phyloP scores from a whole-genome alignment of 2,797 vertebrate species.

The Pipistrellus kuhlii region DNA sequence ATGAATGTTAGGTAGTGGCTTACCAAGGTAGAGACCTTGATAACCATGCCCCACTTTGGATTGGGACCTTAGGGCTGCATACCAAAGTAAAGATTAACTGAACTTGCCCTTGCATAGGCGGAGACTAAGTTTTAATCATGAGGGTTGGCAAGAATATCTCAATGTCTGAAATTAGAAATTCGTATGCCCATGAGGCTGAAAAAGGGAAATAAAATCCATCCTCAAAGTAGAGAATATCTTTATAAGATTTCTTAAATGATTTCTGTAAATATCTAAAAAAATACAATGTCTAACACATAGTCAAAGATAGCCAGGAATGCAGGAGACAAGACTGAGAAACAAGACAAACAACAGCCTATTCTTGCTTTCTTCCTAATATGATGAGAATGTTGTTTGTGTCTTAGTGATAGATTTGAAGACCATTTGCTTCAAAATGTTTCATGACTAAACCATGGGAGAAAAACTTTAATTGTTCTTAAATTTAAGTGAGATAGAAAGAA shows the following conservation, averaged over 20 bases:
- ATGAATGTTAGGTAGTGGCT: not conserved
- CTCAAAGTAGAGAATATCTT: not conserved
- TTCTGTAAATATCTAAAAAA: slow-evolving; percentile 1
- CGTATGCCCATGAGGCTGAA: not conserved
- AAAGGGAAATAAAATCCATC: slow-evolving; percentile 4
- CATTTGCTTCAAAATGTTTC: slow-evolving; percentile 33
- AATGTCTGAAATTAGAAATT: not conserved
- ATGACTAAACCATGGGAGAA: not conserved
- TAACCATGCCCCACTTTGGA: not conserved
- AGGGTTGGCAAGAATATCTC: not conserved
- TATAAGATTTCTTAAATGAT: not conserved
- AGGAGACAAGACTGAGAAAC: not conserved
- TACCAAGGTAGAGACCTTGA: not conserved
- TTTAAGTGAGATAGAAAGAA: slow-evolving; percentile 12
- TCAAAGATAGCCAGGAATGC: not conserved
- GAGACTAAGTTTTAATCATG: not conserved
- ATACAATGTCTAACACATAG: not conserved
- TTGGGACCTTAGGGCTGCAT: not conserved
- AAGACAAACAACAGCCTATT: not conserved
- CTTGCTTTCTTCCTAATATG: not conserved
- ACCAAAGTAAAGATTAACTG: not conserved
- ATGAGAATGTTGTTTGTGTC: not conserved
- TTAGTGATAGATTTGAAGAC: not conserved
- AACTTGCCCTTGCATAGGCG: not conserved
- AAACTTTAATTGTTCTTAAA: slow-evolving; percentile 37